phyloP scores from a whole-genome alignment of 2,888 invertebrate species.

The Drosophila lacicola region DNA sequence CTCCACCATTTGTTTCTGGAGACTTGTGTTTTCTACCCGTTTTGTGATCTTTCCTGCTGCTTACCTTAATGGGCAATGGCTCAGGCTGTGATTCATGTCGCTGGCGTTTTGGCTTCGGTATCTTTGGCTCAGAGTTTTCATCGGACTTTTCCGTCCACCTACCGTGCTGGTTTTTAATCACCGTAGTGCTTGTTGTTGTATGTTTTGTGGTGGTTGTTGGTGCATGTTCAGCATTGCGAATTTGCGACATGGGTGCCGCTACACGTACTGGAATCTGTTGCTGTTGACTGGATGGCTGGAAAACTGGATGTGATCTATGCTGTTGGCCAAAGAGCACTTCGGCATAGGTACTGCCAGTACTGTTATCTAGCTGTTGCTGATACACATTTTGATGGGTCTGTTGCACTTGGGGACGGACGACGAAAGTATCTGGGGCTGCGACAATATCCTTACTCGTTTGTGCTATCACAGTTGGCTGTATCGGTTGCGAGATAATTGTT shows the following conservation, averaged over 20 bases:
- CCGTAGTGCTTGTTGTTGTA: constrained; percentile 63
- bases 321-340: constrained; percentile 83
- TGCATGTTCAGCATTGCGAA: constrained; percentile 58
- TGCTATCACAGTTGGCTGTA: constrained; percentile 60
- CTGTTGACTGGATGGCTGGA: constrained; percentile 87
- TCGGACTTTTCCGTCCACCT: constrained; percentile 71
- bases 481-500: constrained; percentile 39
- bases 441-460: constrained; percentile 34
- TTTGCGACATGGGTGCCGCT: constrained; percentile 59
- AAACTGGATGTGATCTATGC: constrained; percentile 75
- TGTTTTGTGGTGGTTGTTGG: constrained; percentile 80
- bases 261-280: constrained; percentile 70
- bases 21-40: constrained; percentile 51
- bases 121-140: constrained; percentile 61
- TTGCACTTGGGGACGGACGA: constrained; percentile 54
- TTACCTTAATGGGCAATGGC: constrained; percentile 65
- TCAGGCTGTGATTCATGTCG: constrained; percentile 68
- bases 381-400: constrained; percentile 38
- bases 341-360: constrained; percentile 81
- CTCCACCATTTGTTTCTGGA: constrained; percentile 52
- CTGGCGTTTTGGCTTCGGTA: constrained; percentile 55
- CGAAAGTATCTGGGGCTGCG: constrained; percentile 17
- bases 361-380: constrained; percentile 50
- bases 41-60: constrained; percentile 60
- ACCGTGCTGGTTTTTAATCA: constrained; percentile 44